Conservation (phyloP, 2,888 invertebrate species). For the Heliconius aoede region DNA sequence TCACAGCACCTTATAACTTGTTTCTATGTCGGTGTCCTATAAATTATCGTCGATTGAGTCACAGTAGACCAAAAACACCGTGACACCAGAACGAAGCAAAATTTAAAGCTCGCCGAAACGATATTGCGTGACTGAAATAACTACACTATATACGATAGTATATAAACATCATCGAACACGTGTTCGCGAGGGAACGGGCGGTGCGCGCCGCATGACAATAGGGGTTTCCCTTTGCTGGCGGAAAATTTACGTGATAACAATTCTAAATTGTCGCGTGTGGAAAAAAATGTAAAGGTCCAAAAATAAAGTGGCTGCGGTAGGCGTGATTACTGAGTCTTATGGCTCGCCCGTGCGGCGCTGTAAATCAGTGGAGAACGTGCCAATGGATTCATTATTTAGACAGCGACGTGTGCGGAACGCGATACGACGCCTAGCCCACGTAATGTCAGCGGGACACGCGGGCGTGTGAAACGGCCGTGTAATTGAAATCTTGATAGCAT, state of each 20-base stretch:
- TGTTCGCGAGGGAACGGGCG: conserved; percentile 78
- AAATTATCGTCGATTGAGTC: conserved; percentile 67
- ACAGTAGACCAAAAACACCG: conserved; percentile 59
- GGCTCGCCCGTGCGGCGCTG: conserved; percentile 69
- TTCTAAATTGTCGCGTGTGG: conserved; percentile 80
- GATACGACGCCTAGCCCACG: conserved; percentile 46
- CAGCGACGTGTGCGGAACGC: conserved; percentile 53
- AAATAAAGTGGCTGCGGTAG: conserved; percentile 81
- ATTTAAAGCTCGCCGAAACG: conserved; percentile 68
- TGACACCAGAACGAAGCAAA: conserved; percentile 60
- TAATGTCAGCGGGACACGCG: conserved; percentile 41
- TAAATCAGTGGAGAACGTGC: conserved; percentile 79
- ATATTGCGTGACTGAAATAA: conserved; percentile 81
- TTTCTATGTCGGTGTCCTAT: conserved; percentile 65
- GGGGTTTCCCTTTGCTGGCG: conserved; percentile 81
- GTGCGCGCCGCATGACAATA: conserved; percentile 78
- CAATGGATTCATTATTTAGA: conserved; percentile 77
- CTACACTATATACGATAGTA: conserved; percentile 64
- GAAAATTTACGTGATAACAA: conserved; percentile 84
- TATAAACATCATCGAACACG: conserved; percentile 72
- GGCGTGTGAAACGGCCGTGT: conserved; percentile 38
- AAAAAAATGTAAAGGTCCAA: conserved; percentile 78
- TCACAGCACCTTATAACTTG: conserved; percentile 12
- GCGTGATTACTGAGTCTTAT: conserved; percentile 77
- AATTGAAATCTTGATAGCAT: conserved; percentile 46